Conservation (phyloP, 2,888 invertebrate genomes). For the Eupeodes latifasciatus region DNA sequence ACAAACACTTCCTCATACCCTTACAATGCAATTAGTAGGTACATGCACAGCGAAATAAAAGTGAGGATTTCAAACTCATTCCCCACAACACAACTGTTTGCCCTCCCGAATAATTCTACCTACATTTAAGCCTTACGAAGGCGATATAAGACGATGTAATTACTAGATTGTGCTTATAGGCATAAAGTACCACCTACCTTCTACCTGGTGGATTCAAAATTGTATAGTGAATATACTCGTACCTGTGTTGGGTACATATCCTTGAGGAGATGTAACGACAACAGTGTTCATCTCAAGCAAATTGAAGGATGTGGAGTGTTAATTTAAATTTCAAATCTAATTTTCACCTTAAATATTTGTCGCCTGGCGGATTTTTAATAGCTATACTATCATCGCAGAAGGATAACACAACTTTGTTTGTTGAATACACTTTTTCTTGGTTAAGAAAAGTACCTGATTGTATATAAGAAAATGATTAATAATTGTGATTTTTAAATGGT, state of each 20-base stretch:
- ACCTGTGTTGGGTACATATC: conserved; percentile 35
- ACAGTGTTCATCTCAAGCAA: conserved; percentile 50
- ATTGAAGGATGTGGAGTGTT: conserved; percentile 55
- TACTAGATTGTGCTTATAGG: conserved; percentile 71
- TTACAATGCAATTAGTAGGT: conserved; percentile 66
- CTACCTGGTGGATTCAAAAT: conserved; percentile 51
- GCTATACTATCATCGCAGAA: background rate
- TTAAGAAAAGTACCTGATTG: background rate
- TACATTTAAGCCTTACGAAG: conserved; percentile 49
- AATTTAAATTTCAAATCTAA: conserved; percentile 74
- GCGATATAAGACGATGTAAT: conserved; percentile 72
- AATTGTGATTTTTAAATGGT: conserved; percentile 19
- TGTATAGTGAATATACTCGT: conserved; percentile 35
- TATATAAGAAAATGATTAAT: conserved; percentile 42
- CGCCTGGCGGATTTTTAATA: conserved; percentile 22
- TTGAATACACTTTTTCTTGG: conserved; percentile 55
- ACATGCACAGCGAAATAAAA: conserved; percentile 56
- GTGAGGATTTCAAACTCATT: conserved; percentile 4
- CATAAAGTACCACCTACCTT: conserved; percentile 39
- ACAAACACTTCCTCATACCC: conserved; percentile 49
- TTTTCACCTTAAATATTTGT: conserved; percentile 67
- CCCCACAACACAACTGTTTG: background rate
- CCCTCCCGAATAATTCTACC: background rate
- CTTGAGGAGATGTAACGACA: conserved; percentile 59
- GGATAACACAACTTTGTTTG: conserved; percentile 24